Evolutionary conservation across 2,888 invertebrate species (phyloP), one percentile per base, ranked within the genome.

Genomic region (Myathropa florea): DNA sequence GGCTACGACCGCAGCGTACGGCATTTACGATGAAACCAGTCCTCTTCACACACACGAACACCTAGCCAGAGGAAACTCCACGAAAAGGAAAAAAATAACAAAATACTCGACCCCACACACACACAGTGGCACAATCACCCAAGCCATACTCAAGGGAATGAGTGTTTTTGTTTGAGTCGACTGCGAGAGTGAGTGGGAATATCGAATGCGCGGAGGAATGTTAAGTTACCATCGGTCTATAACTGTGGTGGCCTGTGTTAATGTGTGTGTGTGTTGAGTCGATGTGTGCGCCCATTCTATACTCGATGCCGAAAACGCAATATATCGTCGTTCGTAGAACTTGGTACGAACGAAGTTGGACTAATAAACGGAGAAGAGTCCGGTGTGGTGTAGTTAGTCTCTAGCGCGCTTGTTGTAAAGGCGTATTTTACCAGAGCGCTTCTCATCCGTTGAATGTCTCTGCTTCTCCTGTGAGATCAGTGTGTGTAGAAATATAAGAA

Each of bases 351-450:
- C 46, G 46, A 67, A 76, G 59, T 76, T 65, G 57, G 57, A 67
- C 65, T 65, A 76, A 57, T 23, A 36, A 65, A 76, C 75, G 59
- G 64, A 24, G 57, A 57, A 23, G 24, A 57, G 57, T 65, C 65
- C 57, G 75, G 65, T 21, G 59, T 82, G 75, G 65, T 21, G 59
- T 82, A 85, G 85, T 85, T 82, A 30, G 77, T 82, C 73, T 85
- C 82, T 73, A 85, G 77, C 82, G 85, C 85, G 85, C 85, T 81
- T 67, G 26, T 73, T 64, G 85, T 85, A 28, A 77, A 85, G 85
- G 76, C 81, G 82, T 78, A 68, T 81, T 85, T 84, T 55, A 53
- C n/a, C 4, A 73, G 77, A 85, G 73, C 65, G 82, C 72, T 81
- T 28, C 33, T 80, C 65, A 79, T 76, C 68, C 76, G 63, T 85